These are phyloP conservation scores for Otis tarda DNA, from an alignment of 2,113 vertebrate genomes.

Conservation along the genomic window DNA sequence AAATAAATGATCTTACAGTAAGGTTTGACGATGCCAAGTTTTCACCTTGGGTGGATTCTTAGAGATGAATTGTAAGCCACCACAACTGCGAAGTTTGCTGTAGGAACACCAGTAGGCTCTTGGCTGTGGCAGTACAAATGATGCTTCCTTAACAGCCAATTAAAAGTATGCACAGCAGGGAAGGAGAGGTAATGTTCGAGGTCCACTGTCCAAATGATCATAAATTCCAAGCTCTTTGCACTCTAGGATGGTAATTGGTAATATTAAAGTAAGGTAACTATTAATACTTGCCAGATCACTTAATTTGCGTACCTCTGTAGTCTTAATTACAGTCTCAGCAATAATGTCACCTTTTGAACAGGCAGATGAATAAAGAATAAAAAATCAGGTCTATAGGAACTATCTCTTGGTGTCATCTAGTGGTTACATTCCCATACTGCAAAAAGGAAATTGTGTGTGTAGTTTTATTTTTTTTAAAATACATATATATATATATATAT, in stretches of 20 bases:
- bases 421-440: slow-evolving; percentile 88
- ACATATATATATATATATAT: background rate
- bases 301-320: slow-evolving; percentile 69
- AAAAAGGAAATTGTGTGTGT: slow-evolving; percentile 62
- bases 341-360: slow-evolving; percentile 68
- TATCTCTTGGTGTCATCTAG: slow-evolving; percentile 98
- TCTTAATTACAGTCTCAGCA: slow-evolving; percentile 74
- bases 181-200: slow-evolving; percentile 28
- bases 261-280: slow-evolving; percentile 64
- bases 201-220: slow-evolving; percentile 33
- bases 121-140: background rate
- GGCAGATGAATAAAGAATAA: slow-evolving; percentile 63
- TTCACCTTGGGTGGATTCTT: background rate
- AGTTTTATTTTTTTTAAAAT: background rate
- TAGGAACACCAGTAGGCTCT: background rate
- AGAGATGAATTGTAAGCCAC: background rate
- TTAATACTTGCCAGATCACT: slow-evolving; percentile 67
- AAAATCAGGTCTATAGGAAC: slow-evolving; percentile 77
- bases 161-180: background rate
- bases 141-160: background rate
- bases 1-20: background rate
- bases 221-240: slow-evolving; percentile 55
- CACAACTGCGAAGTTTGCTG: background rate
- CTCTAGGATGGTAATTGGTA: slow-evolving; percentile 67
- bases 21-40: background rate